Evolutionary conservation across 2,113 vertebrate genomes (phyloP).

Genomic region (Ictidomys tridecemlineatus): DNA sequence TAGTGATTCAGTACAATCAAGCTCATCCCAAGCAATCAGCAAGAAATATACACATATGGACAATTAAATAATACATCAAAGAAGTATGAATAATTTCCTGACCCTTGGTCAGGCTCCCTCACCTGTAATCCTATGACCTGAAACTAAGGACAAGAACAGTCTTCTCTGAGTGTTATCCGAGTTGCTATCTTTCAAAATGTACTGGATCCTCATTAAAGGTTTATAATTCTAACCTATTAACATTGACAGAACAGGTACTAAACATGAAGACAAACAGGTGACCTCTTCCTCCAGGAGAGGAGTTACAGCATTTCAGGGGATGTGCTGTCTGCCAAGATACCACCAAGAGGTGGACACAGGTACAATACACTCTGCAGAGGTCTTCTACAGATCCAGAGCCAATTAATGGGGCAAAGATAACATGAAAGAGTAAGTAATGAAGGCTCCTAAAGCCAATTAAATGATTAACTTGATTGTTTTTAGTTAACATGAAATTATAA

Average conservation of each 20-base stretch:
- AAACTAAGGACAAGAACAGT: background rate
- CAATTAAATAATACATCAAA: fast-evolving
- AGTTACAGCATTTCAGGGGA: background rate
- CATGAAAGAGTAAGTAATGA: background rate
- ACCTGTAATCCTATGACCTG: background rate
- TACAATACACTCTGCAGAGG: background rate
- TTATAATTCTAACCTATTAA: background rate
- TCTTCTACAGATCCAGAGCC: background rate
- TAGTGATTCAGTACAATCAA: background rate
- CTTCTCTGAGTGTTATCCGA: background rate
- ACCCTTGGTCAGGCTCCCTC: background rate
- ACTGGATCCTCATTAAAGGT: background rate
- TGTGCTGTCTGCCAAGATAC: background rate
- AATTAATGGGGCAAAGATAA: background rate
- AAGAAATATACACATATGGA: background rate
- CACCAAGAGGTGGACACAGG: background rate
- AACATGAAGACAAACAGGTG: background rate
- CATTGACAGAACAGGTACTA: background rate
- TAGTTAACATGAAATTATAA: background rate
- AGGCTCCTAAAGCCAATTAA: background rate
- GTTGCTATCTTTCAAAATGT: background rate
- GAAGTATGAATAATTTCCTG: background rate
- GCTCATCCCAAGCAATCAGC: background rate
- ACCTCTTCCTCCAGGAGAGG: background rate
- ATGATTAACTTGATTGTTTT: background rate